Evolutionary conservation across 1,140 invertebrate genomes (phyloP), one percentile per base, ranked within the genome.

Genomic region (Phymorhynchus buccinoides): DNA sequence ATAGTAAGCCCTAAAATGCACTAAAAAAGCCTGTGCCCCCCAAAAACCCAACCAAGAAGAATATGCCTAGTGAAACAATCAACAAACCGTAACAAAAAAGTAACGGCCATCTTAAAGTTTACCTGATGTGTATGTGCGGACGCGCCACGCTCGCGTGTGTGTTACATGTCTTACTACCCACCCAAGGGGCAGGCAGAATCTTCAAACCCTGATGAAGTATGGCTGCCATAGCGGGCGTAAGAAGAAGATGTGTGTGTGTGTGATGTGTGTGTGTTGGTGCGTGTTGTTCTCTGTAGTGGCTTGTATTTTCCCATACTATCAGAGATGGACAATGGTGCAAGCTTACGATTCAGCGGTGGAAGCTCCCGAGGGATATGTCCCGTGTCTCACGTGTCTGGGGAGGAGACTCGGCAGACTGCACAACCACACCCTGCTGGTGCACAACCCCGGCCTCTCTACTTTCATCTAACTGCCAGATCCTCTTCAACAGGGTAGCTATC

Each of bases 391-490:
- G 66, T 83, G 81, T n/a, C n/a, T 37, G 81, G 6, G 16, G 30
- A 0, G 81, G 81, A 4, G n/a, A n/a, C n/a, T n/a, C 81, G 71
- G 1, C 71, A n/a, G 37, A n/a, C 44, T 83, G 27, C 62, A 83
- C 81, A 12, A 83, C 62, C 71, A 44, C 81, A 42, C 12, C n/a
- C 37, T 83, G 7, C 44, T 30, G 4, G 62, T 83, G 39, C 39
- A 42, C 32, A 30, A 9, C 0, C 1, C 37, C 3, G 81, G 81
- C 62, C 30, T 42, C 37, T 83, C n/a, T n/a, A n/a, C 71, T 66
- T 83, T 71, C 66, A 41, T 83, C 27, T 83, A n/a, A 83, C 81
- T 83, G 81, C 66, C 81, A 83, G 81, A 83, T 83, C 81, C 62
- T 83, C 62, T 83, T 30, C 81, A 44, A 83, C 81, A 37, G 66